phyloP scores from a whole-genome alignment of 2,797 vertebrate species.

The Anomalospiza imberbis region DNA sequence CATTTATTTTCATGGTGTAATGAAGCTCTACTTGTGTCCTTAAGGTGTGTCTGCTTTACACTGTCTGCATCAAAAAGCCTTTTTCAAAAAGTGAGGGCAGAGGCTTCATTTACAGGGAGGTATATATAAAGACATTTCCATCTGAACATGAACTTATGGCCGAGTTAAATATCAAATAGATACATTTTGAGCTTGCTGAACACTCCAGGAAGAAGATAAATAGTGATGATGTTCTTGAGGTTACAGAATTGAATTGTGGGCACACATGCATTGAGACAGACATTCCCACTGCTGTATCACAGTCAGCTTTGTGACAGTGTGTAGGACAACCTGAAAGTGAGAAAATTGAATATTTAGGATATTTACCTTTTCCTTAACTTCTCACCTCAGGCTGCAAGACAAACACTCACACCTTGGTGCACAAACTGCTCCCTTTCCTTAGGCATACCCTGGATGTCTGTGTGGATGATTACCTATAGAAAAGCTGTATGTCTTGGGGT shows the following conservation, averaged over 20 bases:
- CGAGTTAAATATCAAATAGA: not conserved
- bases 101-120: not conserved
- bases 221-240: not conserved
- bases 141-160: not conserved
- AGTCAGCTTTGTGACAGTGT: not conserved
- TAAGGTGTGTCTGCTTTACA: not conserved
- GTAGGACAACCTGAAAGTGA: not conserved
- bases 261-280: not conserved
- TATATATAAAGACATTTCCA: not conserved
- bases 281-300: not conserved
- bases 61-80: not conserved
- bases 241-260: not conserved
- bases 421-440: not conserved
- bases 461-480: not conserved
- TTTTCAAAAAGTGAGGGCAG: not conserved
- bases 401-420: not conserved
- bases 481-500: not conserved
- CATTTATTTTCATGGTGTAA: rapidly evolving
- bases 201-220: not conserved
- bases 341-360: not conserved
- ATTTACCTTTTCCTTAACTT: not conserved
- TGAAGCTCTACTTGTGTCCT: not conserved
- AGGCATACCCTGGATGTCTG: not conserved
- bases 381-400: not conserved
- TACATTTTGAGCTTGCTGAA: not conserved